Evolutionary conservation across 1,140 invertebrate species (phyloP).

Genomic region (Formica exsecta): DNA sequence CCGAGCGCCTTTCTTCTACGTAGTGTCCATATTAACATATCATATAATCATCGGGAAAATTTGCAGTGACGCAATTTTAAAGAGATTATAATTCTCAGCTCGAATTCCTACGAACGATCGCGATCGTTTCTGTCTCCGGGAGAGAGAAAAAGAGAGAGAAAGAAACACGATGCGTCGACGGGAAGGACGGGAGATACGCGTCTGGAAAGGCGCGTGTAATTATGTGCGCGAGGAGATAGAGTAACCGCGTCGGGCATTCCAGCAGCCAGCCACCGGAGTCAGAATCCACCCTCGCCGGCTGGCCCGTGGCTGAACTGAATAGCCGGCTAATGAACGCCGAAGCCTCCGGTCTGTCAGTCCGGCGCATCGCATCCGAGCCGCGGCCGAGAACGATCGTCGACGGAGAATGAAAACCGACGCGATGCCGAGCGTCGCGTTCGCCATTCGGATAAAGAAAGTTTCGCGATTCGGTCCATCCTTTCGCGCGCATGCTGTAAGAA

Average conservation of each 20-base stretch:
- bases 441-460: slow-evolving; percentile 38
- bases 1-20: background rate
- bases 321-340: slow-evolving; percentile 85
- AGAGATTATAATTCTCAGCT: background rate
- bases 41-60: background rate
- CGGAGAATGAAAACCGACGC: slow-evolving; percentile 73
- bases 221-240: slow-evolving; percentile 81
- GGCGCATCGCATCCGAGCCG: slow-evolving; percentile 54
- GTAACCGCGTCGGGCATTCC: slow-evolving; percentile 84
- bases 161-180: background rate
- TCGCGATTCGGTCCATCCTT: slow-evolving; percentile 19
- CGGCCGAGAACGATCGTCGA: slow-evolving; percentile 71
- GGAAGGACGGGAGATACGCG: slow-evolving; percentile 34
- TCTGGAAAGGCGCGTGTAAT: slow-evolving; percentile 83
- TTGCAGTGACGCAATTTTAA: background rate
- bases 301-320: slow-evolving; percentile 84
- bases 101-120: background rate
- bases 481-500: slow-evolving; percentile 28
- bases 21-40: background rate
- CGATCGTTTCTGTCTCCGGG: background rate
- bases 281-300: slow-evolving; percentile 84
- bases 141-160: background rate
- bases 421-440: slow-evolving; percentile 42
- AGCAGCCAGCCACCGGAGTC: slow-evolving; percentile 81
- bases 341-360: slow-evolving; percentile 79